Conservation (phyloP, 2,888 invertebrate genomes). For the Cephalotes varians region DNA sequence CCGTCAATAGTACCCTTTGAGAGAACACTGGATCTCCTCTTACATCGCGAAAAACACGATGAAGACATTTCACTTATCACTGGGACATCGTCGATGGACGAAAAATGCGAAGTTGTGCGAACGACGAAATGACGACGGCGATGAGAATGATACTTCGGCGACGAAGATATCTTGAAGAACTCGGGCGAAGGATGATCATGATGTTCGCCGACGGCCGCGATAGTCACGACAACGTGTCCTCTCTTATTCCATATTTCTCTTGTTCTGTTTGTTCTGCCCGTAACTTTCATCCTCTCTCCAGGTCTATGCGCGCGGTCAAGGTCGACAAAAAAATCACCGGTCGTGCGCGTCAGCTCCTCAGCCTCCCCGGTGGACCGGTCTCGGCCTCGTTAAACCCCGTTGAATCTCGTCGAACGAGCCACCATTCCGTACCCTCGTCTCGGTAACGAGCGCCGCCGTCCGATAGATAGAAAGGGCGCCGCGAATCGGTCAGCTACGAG, state of each 20-base stretch:
- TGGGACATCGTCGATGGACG: slow-evolving; percentile 1
- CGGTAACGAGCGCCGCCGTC: slow-evolving; percentile 54
- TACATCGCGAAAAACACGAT: slow-evolving; percentile 3
- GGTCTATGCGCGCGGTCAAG: slow-evolving; percentile 44
- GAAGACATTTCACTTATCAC: slow-evolving; percentile 29
- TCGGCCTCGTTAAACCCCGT: slow-evolving; percentile 77
- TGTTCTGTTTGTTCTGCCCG: background rate
- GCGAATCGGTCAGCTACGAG: slow-evolving; percentile 80
- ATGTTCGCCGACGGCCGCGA: slow-evolving; percentile 9
- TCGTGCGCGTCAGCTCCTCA: slow-evolving; percentile 56
- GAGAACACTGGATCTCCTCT: slow-evolving; percentile 28
- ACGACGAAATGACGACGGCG: background rate
- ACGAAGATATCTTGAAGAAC: slow-evolving; percentile 1
- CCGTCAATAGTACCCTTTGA: slow-evolving; percentile 22
- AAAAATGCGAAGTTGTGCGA: background rate
- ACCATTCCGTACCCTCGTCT: slow-evolving; percentile 43
- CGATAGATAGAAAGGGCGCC: slow-evolving; percentile 41
- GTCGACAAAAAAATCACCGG: slow-evolving; percentile 40
- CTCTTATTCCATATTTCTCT: background rate
- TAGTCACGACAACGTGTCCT: background rate
- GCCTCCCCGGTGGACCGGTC: slow-evolving; percentile 80
- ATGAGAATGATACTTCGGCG: slow-evolving; percentile 13
- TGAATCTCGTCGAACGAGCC: slow-evolving; percentile 60
- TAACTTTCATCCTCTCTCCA: slow-evolving; percentile 46
- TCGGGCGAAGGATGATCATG: slow-evolving; percentile 10